Conservation (phyloP, 2,797 vertebrate genomes). For the Crax fasciolata region DNA sequence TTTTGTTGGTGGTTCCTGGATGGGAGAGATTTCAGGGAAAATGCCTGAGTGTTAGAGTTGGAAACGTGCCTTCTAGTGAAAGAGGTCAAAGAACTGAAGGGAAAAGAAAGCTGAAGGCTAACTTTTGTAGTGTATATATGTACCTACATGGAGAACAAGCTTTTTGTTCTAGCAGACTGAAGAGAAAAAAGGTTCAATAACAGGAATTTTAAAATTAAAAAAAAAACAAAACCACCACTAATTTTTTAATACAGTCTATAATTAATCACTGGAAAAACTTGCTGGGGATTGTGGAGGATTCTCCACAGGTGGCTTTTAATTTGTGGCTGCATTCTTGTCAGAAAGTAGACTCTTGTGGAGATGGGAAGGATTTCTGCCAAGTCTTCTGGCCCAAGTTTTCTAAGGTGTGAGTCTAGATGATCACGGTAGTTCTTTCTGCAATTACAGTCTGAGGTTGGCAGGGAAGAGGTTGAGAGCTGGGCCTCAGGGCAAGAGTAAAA, state of each 20-base stretch:
- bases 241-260: background rate
- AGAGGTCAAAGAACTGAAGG: background rate
- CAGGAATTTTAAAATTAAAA: fast-evolving
- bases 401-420: background rate
- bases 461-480: background rate
- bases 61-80: slow-evolving; percentile 42
- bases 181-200: background rate
- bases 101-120: background rate
- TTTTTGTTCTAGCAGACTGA: background rate
- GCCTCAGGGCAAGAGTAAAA: background rate
- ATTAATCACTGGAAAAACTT: background rate
- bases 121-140: background rate
- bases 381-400: background rate
- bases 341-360: background rate
- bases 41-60: background rate
- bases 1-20: slow-evolving; percentile 59
- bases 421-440: background rate
- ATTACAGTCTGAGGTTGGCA: background rate
- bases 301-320: background rate
- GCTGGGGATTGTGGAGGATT: background rate
- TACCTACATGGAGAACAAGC: background rate
- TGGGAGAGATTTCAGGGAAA: slow-evolving; percentile 40
- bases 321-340: background rate
- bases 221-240: too few species aligned
- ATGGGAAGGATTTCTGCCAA: background rate